Base-by-base conservation (phyloP, 2,888 invertebrate genomes). In the Lasiommata megera region DNA sequence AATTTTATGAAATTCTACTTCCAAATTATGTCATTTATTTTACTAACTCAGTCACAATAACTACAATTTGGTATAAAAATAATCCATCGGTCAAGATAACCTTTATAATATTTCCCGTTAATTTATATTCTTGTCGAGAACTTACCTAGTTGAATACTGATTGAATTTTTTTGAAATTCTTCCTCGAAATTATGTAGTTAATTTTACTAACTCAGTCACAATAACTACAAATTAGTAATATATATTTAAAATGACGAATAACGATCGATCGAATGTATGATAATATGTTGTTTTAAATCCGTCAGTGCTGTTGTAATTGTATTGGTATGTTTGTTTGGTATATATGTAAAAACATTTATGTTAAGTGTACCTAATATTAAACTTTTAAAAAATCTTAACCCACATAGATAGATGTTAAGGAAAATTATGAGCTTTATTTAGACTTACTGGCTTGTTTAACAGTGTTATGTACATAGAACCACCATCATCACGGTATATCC, bases 401-500 rank as follows among this genome's bases (percentile, higher is more conserved):
- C 77, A 79, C 77, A 74, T 80, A 73, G 76, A 83, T 89, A 89
- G 88, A 71, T 80, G 72, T 83, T 90, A 89, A 89, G 88, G 86
- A 84, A 88, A 88, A 87, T 66, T 80, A 89, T 87, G 89, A 90
- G 89, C 89, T 90, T 90, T 79, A 74, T 88, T 87, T 88, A 89
- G 89, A 86, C 73, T 87, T 76, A 89, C 84, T 83, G 85, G 89
- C 89, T 88, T 88, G 74, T 83, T 82, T 86, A 79, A 80, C 80
- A 76, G 79, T 82, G 83, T 82, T 83, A 80, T 84, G 82, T 83
- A 81, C 71, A 70, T 80, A 79, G 79, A 84, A 31, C 23, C 37
- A 70, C 72, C 65, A 63, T 68, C 73, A 70, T 74, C 68, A 67
- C 65, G 65, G 64, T 67, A 72, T 71, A 67, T 67, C 67, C 70